Conservation (phyloP, 1,140 invertebrate species). For the Solen grandis region DNA sequence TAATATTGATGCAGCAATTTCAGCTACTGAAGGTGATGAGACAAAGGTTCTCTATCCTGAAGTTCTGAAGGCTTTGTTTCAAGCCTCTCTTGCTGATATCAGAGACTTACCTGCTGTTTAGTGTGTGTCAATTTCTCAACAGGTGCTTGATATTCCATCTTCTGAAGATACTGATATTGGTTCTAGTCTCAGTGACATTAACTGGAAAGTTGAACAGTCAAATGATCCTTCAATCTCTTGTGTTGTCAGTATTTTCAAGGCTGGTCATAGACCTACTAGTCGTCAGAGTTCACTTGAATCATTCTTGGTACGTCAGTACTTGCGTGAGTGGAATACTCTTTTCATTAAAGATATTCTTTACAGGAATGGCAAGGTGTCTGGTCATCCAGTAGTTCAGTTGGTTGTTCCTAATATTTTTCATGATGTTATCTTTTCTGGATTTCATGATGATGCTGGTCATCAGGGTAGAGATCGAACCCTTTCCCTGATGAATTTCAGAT, state of each 20-base stretch:
- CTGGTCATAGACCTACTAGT: background rate
- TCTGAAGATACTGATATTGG: background rate
- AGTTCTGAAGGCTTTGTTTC: background rate
- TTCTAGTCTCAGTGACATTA: background rate
- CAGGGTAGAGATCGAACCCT: background rate
- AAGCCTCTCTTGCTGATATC: background rate
- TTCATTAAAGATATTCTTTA: background rate
- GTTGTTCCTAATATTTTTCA: constrained; percentile 17
- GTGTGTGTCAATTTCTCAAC: background rate
- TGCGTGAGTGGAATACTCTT: background rate
- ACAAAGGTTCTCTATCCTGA: background rate
- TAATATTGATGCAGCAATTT: constrained; percentile 57
- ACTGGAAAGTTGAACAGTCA: constrained; percentile 4
- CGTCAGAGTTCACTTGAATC: background rate
- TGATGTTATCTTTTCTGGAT: background rate
- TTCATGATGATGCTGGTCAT: constrained; percentile 1
- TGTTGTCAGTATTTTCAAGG: background rate
- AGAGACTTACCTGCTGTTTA: background rate
- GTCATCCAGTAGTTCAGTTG: constrained; percentile 9
- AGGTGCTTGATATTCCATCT: too few species aligned
- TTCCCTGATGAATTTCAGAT: background rate
- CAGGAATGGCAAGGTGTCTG: background rate
- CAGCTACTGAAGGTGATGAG: constrained; percentile 24
- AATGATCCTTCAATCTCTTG: background rate
- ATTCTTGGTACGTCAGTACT: background rate